phyloP scores from a whole-genome alignment of 1,140 invertebrate genomes.

The Rhynchophorus ferrugineus region DNA sequence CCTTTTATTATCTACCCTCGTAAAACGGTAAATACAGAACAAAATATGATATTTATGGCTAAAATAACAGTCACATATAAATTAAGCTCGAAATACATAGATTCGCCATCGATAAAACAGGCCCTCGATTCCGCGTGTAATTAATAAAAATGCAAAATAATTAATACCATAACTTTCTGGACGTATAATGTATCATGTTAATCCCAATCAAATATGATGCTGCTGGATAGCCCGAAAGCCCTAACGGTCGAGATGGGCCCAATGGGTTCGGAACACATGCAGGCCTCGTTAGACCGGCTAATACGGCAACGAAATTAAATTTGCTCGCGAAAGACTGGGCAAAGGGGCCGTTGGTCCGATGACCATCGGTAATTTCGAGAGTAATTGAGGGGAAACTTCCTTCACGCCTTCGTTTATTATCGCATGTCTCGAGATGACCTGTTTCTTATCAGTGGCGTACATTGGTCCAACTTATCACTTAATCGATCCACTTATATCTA shows the following conservation, averaged over 20 bases:
- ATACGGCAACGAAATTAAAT: conserved; percentile 12
- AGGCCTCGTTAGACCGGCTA: conserved; percentile 13
- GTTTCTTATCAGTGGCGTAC: neutral
- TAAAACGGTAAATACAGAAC: no score
- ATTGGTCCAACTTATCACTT: no score
- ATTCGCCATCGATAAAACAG: no score
- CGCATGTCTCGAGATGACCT: neutral
- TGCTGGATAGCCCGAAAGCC: neutral
- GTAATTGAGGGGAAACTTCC: conserved; percentile 14
- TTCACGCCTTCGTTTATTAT: conserved; percentile 2
- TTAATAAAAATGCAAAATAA: no score
- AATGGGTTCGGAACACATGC: conserved; percentile 9
- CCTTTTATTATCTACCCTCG: no score
- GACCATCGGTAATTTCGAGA: conserved; percentile 10
- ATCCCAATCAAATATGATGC: no score
- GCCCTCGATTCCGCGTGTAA: no score
- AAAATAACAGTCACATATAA: no score
- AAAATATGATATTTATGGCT: no score
- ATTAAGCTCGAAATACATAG: no score
- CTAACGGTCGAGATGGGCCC: conserved; percentile 1
- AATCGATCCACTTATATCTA: no score
- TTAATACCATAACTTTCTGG: conserved; percentile 16
- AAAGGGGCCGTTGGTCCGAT: conserved; percentile 6
- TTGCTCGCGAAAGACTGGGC: conserved; percentile 7
- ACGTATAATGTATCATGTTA: conserved; percentile 17